A percentile compares a stretch with the other conserved stretches of the same genome.
Conservation (phyloP, 2,888 invertebrate genomes). For the Camponotus fellah region DNA sequence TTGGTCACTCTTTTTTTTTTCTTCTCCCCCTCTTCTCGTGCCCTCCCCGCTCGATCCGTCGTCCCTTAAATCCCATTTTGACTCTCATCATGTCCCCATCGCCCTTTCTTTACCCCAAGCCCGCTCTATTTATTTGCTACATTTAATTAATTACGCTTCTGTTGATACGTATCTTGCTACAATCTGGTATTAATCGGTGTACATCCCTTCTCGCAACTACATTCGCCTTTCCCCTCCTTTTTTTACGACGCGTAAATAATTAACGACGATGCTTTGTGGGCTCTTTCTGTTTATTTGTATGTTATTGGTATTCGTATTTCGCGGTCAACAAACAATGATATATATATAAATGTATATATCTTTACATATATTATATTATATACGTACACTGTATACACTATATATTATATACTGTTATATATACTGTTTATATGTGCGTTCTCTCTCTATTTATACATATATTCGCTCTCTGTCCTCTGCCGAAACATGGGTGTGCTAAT, state of each 20-base stretch:
- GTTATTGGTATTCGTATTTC: conserved; percentile 19
- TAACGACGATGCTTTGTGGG: conserved; percentile 27
- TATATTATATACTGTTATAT: background rate
- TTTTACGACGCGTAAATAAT: conserved; percentile 7
- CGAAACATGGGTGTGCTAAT: conserved; percentile 84
- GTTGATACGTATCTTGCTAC: conserved; percentile 26
- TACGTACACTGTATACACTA: conserved; percentile 30
- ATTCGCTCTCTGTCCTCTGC: conserved; percentile 75
- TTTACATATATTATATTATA: conserved; percentile 7
- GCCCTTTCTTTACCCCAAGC: too few species aligned
- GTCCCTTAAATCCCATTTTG: background rate
- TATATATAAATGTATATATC: conserved; percentile 29
- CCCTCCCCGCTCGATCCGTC: conserved; percentile 15
- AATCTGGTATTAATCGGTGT: conserved; percentile 50
- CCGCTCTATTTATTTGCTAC: conserved; percentile 19
- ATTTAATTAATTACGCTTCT: conserved; percentile 37
- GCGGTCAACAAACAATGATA: conserved; percentile 25
- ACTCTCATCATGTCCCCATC: background rate
- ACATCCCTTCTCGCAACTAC: background rate
- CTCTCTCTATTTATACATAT: conserved; percentile 50
- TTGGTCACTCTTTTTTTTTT: conserved; percentile 81
- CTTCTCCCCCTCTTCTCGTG: conserved; percentile 63
- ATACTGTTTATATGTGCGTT: conserved; percentile 31
- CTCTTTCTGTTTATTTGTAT: conserved; percentile 24
- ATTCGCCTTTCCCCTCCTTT: background rate